These are phyloP conservation scores for Drosophila ananassae DNA, from an alignment of 1,140 invertebrate genomes.

Conservation along the genomic window DNA sequence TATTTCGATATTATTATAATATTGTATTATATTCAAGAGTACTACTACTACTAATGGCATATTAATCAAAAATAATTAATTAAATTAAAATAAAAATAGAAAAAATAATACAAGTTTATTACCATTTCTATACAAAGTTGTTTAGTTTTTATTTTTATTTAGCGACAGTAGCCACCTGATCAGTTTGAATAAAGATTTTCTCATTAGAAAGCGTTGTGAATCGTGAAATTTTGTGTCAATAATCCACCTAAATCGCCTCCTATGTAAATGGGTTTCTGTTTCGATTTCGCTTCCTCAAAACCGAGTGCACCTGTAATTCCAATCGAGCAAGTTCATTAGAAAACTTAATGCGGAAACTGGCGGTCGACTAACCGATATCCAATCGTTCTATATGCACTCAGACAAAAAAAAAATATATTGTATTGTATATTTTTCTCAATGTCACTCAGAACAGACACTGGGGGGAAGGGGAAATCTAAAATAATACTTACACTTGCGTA, in stretches of 20 bases:
- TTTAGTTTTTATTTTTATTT: too few relatives aligned
- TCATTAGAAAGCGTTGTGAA: slow-evolving; percentile 1
- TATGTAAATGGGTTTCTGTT: background rate
- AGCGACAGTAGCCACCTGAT: background rate
- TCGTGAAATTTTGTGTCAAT: slow-evolving; percentile 1
- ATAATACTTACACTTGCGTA: slow-evolving; percentile 8
- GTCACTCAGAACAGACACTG: slow-evolving; percentile 36
- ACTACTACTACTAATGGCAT: background rate
- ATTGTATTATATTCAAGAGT: slow-evolving; percentile 11
- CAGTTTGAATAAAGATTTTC: background rate
- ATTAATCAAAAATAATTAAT: background rate
- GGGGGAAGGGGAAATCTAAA: slow-evolving; percentile 29
- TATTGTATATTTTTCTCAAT: slow-evolving; percentile 61
- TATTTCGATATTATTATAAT: slow-evolving; percentile 38
- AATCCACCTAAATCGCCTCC: slow-evolving; percentile 1
- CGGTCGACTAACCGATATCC: slow-evolving; percentile 37
- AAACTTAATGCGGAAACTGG: slow-evolving; percentile 52
- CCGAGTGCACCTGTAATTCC: slow-evolving; percentile 39
- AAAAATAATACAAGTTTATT: background rate
- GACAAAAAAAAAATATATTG: slow-evolving; percentile 18
- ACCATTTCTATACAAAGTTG: background rate
- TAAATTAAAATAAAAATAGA: background rate
- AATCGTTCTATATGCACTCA: slow-evolving; percentile 40
- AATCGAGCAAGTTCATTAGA: slow-evolving; percentile 23
- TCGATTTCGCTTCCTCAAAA: slow-evolving; percentile 16